Percentiles rank a stretch among this genome's conserved stretches.
phyloP scores from a whole-genome alignment of 23 tunicate genomes.

The Trididemnum clinides region DNA sequence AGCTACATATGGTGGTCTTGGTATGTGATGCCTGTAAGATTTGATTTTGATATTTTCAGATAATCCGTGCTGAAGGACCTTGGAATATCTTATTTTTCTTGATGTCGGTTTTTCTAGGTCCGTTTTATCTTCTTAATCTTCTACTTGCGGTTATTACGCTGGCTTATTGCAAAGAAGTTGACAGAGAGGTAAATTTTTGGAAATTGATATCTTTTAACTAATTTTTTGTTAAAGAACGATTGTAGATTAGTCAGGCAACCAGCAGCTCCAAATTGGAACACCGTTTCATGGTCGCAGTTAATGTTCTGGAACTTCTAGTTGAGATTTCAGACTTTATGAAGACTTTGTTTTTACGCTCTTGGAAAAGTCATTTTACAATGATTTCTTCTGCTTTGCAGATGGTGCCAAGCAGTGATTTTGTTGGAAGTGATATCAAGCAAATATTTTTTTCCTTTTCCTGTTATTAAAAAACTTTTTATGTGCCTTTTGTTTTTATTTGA shows the following conservation, averaged over 20 bases:
- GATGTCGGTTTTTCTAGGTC: slow-evolving; percentile 85
- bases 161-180: slow-evolving; percentile 87
- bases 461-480: too few relatives aligned
- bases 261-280: too few relatives aligned
- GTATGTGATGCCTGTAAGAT: too few relatives aligned
- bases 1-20: too few relatives aligned
- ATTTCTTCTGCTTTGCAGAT: background rate
- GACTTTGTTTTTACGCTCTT: background rate
- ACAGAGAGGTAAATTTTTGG: slow-evolving; percentile 58
- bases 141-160: slow-evolving; percentile 90
- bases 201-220: background rate
- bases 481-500: too few relatives aligned
- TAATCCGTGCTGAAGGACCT: slow-evolving; percentile 86
- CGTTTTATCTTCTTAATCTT: slow-evolving; percentile 86
- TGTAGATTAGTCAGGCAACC: too few relatives aligned
- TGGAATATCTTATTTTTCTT: slow-evolving; percentile 89
- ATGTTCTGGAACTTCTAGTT: too few relatives aligned
- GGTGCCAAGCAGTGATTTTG: too few relatives aligned
- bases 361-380: background rate
- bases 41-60: slow-evolving; percentile 53
- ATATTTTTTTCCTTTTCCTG: too few relatives aligned
- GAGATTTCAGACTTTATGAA: too few relatives aligned
- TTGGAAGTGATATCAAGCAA: too few relatives aligned
- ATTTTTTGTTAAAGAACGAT: background rate
- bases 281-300: too few relatives aligned